Base-by-base conservation (phyloP, 2,888 invertebrate species). In the Halictus ligatus region DNA sequence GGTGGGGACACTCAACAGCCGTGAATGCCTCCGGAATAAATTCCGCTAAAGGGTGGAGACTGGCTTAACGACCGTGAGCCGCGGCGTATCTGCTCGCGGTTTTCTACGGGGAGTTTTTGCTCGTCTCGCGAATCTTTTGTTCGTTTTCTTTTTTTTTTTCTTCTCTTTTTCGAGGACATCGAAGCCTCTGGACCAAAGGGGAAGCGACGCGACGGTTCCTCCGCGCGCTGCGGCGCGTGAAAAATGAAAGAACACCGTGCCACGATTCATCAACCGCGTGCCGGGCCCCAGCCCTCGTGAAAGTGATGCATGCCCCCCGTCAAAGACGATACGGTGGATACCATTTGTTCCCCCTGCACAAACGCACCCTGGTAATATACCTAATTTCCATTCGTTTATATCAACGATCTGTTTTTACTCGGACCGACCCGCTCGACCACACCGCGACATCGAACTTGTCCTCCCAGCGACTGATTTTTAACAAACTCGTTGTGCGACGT, bases 251-350 rank as follows among this genome's bases (percentile, higher is more conserved):
- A 89, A 85, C 84, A 85, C 74, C 46, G 69, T 73, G 76, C 50
- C 72, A 77, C 87, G 85, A 90, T 90, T 85, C 89, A 90, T 90
- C 90, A 88, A 60, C 54, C 81, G 81, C 78, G 74, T 80, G 80
- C 81, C 50, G 58, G 81, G 76, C 83, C 76, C 84, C 83, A 78
- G 80, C 83, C 86, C 80, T 81, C 83, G 89, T 88, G 86, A 89
- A 90, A 88, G 90, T 90, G 88, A 90, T 90, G 88, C 89, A 90
- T 89, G 85, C 78, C 74, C 75, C 77, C 81, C 86, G 88, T 85
- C 90, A 78, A 80, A 83, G 79, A 89, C 85, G 90, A 89, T 90
- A 90, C 84, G 86, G 67, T 75, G 84, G 89, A 84, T 81, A 75
- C 88, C 89, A 89, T 90, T 90, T 89, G 88, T 90, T 83, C 80